Evolutionary conservation across 35 echinoderm and acorn worm species (phyloP), one percentile per base, ranked within the genome.

Genomic region (Amphiura filiformis): DNA sequence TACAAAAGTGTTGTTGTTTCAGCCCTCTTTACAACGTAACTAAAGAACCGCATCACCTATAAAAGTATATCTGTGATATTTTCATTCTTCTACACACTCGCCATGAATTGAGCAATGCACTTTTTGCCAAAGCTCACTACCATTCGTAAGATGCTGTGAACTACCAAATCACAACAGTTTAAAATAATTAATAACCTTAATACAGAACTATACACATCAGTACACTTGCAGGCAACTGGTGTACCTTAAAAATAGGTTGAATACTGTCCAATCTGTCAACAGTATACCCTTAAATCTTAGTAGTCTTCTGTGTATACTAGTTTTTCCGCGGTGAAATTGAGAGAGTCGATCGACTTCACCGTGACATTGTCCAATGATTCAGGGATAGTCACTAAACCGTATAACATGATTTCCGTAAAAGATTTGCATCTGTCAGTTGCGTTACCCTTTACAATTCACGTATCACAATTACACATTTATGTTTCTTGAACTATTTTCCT

Each of bases 351-450:
- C 2, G 28, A 70, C 7, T 70, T n/a, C 61, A 70, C 1, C 1
- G 7, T 70, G 61, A n/a, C 11, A 70, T 4, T 30, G 61, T 18
- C 61, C 9, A 70, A 70, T 70, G 61, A 70, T 70, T 70, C 61
- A 70, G 11, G 26, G 61, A 70, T 5, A 70, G 61, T 70, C 61
- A 70, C 61, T 70, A 70, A 18, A 70, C 11, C 61, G 61, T 15
- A 70, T 70, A 70, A 70, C 61, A 70, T 26, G 61, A 70, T 70
- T 70, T 70, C 61, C 61, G 61, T n/a, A 26, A 70, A 18, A 70
- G 61, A 70, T 70, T 70, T 18, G 61, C 17, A n/a, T 70, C 61
- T 70, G 61, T 70, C 61, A 70, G 28, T 70, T 26, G 3, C 26
- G 26, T 30, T 70, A 70, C 61, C n/a, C 61, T 70, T 70, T 70